Base-by-base conservation (phyloP, 2,888 invertebrate species). In the Chamaedrilus cognettii region DNA sequence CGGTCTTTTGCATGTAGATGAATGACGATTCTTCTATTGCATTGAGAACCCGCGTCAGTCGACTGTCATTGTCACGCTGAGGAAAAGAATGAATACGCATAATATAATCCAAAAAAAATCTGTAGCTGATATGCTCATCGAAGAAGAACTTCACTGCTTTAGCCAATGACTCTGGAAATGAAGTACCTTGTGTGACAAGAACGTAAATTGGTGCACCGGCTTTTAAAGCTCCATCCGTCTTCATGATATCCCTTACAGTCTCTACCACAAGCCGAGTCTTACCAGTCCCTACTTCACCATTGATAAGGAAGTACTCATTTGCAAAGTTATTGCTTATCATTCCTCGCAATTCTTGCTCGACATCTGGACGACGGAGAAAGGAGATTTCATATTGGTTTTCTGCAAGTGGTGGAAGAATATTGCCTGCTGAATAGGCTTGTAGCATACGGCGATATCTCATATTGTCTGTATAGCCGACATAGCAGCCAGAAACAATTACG, bases 121-220 rank as follows among this genome's bases (percentile, higher is more conserved):
- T 51, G 34, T 70, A 69, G 52, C 64, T 74, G 49, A 74, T 71
- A 51, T 74, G 74, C 52, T 74, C 72, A 50, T 74, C 74, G 50
- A 68, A 74, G 26, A 49, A 33, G 56, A 71, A 74, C 32, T 66
- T 58, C 1, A 74, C 71, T 4, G 71, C 68, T 28, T 56, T 50
- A 2, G 73, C 74, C 23, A 74, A 57, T 7, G 66, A 64, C 4
- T 74, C 74, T 11, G 72, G 61, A 55, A 74, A 74, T 4, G 64
- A 65, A 32, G 63, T 66, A 2, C 73, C 72, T 57, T 42, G 42
- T 11, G 7, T 42, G 42, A 19, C 42, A 11, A 42, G 19, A 19
- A 42, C 42, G 49, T 71, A 74, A 26, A 74, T 61, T 4, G 74
- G 73, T 2, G 72, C 73, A 3, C 74, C 70, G 4, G 55, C n/a